These are phyloP conservation scores for Enteromius afrohamiltoni DNA, from an alignment of 2,797 vertebrate genomes.

Conservation along the genomic window DNA sequence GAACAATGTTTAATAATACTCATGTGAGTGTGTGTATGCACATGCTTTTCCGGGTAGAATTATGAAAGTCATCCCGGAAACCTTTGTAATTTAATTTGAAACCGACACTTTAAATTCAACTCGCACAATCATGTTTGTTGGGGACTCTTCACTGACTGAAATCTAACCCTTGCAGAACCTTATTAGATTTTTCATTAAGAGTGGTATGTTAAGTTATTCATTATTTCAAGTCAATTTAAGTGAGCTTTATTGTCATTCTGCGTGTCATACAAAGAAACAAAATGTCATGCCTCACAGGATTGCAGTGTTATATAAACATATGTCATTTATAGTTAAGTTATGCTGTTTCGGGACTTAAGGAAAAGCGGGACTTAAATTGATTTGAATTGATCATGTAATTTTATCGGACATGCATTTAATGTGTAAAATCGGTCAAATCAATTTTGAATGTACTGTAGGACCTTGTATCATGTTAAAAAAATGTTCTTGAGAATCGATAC, in stretches of 20 bases:
- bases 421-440: neutral
- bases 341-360: neutral
- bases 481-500: neutral
- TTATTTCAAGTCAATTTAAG: neutral
- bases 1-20: conserved; percentile 4
- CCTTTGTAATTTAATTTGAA: neutral
- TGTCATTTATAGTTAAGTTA: neutral
- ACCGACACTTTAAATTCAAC: neutral
- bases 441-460: neutral
- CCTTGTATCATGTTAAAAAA: neutral
- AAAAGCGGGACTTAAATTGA: neutral
- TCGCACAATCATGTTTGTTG: neutral
- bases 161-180: neutral
- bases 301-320: neutral
- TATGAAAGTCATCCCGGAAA: neutral
- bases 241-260: neutral
- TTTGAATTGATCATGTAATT: neutral
- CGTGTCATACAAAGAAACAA: neutral
- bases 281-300: neutral
- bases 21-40: neutral
- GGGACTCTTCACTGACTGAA: neutral
- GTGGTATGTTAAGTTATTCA: neutral
- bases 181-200: neutral
- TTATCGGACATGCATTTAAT: neutral
- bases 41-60: neutral